A percentile compares a stretch with the other conserved stretches of the same genome.
phyloP scores from a whole-genome alignment of 2,888 invertebrate genomes.

The Fabriciana adippe region DNA sequence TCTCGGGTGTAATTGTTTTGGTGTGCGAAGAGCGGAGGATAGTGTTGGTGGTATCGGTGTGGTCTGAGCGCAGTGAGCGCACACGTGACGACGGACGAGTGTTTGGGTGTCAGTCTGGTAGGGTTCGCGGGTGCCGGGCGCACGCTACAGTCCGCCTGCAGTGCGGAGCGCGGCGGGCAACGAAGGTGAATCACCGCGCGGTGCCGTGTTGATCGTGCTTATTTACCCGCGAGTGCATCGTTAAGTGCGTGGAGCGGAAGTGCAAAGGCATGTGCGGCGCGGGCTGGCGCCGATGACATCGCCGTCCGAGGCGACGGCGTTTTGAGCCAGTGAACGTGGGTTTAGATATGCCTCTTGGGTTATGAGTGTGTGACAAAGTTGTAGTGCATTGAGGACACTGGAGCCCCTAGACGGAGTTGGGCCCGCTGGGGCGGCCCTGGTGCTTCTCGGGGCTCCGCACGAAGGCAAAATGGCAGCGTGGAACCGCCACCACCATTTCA shows the following conservation, averaged over 20 bases:
- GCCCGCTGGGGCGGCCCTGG: constrained; percentile 83
- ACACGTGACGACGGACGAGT: constrained; percentile 74
- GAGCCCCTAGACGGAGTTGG: constrained; percentile 84
- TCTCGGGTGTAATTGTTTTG: constrained; percentile 62
- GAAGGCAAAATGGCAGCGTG: constrained; percentile 87
- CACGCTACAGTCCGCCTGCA: constrained; percentile 70
- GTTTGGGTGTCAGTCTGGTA: constrained; percentile 77
- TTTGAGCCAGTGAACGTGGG: constrained; percentile 74
- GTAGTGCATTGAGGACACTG: constrained; percentile 81
- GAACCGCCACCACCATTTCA: constrained; percentile 88
- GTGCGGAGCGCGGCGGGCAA: constrained; percentile 68
- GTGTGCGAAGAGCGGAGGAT: constrained; percentile 56
- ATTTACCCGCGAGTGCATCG: constrained; percentile 78
- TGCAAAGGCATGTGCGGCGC: constrained; percentile 77
- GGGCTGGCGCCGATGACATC: constrained; percentile 76
- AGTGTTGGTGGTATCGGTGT: constrained; percentile 58
- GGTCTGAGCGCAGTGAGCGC: constrained; percentile 56
- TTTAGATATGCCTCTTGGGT: constrained; percentile 73
- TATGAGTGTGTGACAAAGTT: constrained; percentile 82
- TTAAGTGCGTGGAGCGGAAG: constrained; percentile 77
- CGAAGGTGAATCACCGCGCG: constrained; percentile 77
- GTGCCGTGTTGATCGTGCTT: constrained; percentile 68
- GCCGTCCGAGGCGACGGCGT: constrained; percentile 69
- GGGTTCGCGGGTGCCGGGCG: constrained; percentile 60
- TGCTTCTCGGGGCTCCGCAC: constrained; percentile 83